Evolutionary conservation across 2,888 invertebrate species (phyloP).

Genomic region (Harpalus rubripes): DNA sequence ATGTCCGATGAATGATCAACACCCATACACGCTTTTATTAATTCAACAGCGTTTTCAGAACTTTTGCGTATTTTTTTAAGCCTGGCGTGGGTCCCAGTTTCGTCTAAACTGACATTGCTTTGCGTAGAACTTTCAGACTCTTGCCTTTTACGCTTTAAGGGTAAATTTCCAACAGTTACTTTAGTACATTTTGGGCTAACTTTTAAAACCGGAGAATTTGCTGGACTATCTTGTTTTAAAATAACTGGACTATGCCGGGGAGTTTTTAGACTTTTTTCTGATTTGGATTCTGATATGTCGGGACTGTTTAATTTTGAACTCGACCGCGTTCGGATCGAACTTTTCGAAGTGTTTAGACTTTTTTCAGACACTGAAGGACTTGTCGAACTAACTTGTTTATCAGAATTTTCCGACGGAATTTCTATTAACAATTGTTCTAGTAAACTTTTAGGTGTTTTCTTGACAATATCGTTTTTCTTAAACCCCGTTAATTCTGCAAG

Average conservation of each 20-base stretch:
- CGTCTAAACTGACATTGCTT: slow-evolving; percentile 82
- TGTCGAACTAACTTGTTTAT: slow-evolving; percentile 72
- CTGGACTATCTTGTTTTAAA: slow-evolving; percentile 74
- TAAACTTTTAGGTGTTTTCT: slow-evolving; percentile 79
- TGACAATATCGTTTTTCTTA: slow-evolving; percentile 70
- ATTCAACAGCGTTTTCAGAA: slow-evolving; percentile 82
- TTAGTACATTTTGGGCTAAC: slow-evolving; percentile 75
- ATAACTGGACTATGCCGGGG: slow-evolving; percentile 77
- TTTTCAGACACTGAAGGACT: slow-evolving; percentile 78
- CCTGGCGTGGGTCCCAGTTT: slow-evolving; percentile 74
- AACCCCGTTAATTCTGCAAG: slow-evolving; percentile 68
- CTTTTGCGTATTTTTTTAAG: slow-evolving; percentile 79
- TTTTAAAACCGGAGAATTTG: slow-evolving; percentile 77
- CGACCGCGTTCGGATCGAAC: slow-evolving; percentile 83
- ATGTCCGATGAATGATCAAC: slow-evolving; percentile 74
- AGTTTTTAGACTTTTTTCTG: slow-evolving; percentile 77
- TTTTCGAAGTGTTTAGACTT: slow-evolving; percentile 75
- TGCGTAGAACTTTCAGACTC: slow-evolving; percentile 88
- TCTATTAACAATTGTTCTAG: slow-evolving; percentile 91
- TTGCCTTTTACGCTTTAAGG: slow-evolving; percentile 86
- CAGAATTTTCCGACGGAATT: slow-evolving; percentile 84
- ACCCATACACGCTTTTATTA: slow-evolving; percentile 81
- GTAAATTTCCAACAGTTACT: slow-evolving; percentile 71
- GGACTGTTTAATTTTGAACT: slow-evolving; percentile 85
- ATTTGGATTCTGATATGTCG: slow-evolving; percentile 73